Conservation (phyloP, 92 coral and sea anemone species). For the Nematostella vectensis region DNA sequence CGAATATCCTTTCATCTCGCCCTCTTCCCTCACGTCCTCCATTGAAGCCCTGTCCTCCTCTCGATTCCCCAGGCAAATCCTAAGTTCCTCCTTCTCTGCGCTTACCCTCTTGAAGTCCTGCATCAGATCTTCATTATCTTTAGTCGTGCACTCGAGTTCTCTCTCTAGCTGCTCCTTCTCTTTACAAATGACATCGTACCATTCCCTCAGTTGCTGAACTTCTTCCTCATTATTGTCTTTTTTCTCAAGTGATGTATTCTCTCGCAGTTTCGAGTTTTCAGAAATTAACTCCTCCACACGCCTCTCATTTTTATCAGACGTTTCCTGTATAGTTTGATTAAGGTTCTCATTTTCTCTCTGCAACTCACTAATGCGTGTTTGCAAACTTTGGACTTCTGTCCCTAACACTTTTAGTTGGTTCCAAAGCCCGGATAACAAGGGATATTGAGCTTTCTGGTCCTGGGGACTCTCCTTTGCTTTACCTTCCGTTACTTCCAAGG, state of each 20-base stretch:
- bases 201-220: conserved; percentile 29
- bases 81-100: conserved; percentile 7
- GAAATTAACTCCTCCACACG: not conserved
- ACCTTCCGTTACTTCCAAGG: too few relatives aligned
- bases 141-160: conserved; percentile 40
- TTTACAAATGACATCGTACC: conserved; percentile 59
- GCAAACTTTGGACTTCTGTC: not conserved
- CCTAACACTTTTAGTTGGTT: not conserved
- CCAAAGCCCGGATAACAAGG: too few relatives aligned
- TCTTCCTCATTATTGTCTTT: conserved; percentile 21
- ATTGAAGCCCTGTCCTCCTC: not conserved
- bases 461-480: too few relatives aligned
- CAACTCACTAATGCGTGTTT: not conserved
- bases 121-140: conserved; percentile 44
- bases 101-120: conserved; percentile 21
- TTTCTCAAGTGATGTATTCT: not conserved
- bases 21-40: not conserved
- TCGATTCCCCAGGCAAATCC: not conserved
- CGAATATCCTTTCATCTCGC: not conserved
- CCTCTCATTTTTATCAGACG: not conserved
- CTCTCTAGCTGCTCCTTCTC: conserved; percentile 64
- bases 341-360: not conserved
- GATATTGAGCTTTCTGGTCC: too few relatives aligned
- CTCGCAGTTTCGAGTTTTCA: not conserved
- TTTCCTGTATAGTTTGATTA: not conserved